A percentile compares a stretch with the other conserved stretches of the same genome.
Conservation (phyloP, 1,140 invertebrate genomes). For the Oryctes rhinoceros region DNA sequence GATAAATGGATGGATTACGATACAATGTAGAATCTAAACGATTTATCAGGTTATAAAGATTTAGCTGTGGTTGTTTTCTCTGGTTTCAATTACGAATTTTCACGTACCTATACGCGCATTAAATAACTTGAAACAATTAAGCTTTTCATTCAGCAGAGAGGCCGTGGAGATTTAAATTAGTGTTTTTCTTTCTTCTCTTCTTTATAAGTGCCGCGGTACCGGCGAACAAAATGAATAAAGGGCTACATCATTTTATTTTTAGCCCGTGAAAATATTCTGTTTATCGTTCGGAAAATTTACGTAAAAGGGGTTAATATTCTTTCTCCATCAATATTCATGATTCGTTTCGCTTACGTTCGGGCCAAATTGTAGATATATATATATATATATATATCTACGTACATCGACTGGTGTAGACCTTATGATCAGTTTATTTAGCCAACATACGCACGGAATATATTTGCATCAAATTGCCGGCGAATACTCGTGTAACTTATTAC, state of each 20-base stretch:
- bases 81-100: too few relatives aligned
- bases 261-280: background rate
- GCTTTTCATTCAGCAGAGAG: background rate
- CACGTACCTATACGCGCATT: too few relatives aligned
- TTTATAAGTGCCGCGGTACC: background rate
- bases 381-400: background rate
- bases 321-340: conserved; percentile 15
- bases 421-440: background rate
- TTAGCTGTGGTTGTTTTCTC: too few relatives aligned
- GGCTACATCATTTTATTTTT: background rate
- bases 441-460: background rate
- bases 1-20: too few relatives aligned
- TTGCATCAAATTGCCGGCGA: background rate
- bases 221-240: background rate
- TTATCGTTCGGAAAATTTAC: background rate
- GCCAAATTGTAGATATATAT: background rate
- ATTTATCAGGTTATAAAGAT: too few relatives aligned
- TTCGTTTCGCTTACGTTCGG: background rate
- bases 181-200: background rate
- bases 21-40: too few relatives aligned
- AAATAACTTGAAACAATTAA: background rate
- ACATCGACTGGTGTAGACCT: background rate
- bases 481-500: conserved; percentile 1
- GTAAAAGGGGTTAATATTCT: background rate
- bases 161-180: background rate